Evolutionary conservation across 2,888 invertebrate genomes (phyloP).

Genomic region (Prosapia bicincta): DNA sequence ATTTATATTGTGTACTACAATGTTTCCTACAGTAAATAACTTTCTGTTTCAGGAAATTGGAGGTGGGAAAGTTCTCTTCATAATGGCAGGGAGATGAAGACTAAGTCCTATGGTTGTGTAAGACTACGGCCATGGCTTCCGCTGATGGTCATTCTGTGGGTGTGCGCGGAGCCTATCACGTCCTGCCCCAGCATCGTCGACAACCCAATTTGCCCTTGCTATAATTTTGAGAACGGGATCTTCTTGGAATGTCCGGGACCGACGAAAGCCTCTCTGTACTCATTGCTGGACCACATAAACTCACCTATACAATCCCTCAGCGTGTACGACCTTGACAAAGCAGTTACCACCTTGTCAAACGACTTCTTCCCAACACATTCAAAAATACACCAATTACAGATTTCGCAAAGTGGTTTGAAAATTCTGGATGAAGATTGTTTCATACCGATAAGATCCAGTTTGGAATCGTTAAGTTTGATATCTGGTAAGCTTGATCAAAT

Average conservation of each 20-base stretch:
- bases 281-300: conserved; percentile 55
- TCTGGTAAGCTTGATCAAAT: conserved; percentile 70
- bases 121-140: conserved; percentile 21
- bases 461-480: conserved; percentile 65
- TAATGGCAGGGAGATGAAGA: conserved; percentile 36
- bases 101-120: not conserved
- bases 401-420: conserved; percentile 65
- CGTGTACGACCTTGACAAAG: conserved; percentile 83
- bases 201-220: conserved; percentile 84
- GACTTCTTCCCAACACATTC: conserved; percentile 69
- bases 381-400: conserved; percentile 70
- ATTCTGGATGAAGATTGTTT: conserved; percentile 42
- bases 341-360: conserved; percentile 68
- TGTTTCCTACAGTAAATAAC: too few species aligned
- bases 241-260: conserved; percentile 87
- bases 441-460: conserved; percentile 33
- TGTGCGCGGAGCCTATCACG: conserved; percentile 35
- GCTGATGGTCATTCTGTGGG: conserved; percentile 33
- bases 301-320: conserved; percentile 73
- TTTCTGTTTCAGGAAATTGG: conserved; percentile 27
- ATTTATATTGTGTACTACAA: too few species aligned
- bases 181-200: conserved; percentile 68
- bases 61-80: conserved; percentile 42
- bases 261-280: conserved; percentile 67
- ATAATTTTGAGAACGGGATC: conserved; percentile 87